These are phyloP conservation scores for Tyria jacobaeae DNA, from an alignment of 2,888 invertebrate genomes.

Conservation along the genomic window DNA sequence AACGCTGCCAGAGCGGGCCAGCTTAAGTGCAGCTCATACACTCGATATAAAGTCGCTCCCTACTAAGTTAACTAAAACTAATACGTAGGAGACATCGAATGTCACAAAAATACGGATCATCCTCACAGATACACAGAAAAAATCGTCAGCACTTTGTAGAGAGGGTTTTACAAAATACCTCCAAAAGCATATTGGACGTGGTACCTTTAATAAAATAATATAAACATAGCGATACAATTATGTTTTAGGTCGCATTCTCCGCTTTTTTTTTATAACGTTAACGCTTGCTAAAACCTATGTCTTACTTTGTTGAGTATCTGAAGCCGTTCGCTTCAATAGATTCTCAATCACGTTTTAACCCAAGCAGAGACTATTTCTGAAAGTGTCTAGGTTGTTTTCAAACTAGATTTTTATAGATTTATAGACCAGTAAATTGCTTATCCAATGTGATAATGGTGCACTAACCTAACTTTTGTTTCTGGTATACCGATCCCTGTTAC, in stretches of 20 bases:
- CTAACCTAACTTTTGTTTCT: too few relatives aligned
- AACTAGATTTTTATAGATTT: too few relatives aligned
- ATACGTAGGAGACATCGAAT: constrained; percentile 26
- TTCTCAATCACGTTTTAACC: neutral
- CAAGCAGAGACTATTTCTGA: neutral
- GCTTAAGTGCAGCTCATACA: constrained; percentile 59
- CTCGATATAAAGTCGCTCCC: constrained; percentile 38
- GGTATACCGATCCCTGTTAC: too few relatives aligned
- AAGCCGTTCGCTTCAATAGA: neutral
- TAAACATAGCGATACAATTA: constrained; percentile 9
- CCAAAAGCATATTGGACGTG: neutral
- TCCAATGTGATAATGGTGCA: too few relatives aligned
- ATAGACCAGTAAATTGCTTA: too few relatives aligned
- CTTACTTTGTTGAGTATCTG: neutral
- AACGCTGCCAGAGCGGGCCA: constrained; percentile 61
- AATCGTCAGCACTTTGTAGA: neutral
- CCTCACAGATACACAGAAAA: constrained; percentile 7
- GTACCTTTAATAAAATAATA: neutral
- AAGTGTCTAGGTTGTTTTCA: too few relatives aligned
- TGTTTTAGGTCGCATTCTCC: constrained; percentile 11
- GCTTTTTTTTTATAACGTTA: constrained; percentile 19
- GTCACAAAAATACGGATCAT: constrained; percentile 23
- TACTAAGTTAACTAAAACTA: constrained; percentile 44
- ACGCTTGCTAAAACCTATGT: constrained; percentile 5
- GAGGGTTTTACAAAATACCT: neutral